Conservation (phyloP, 2,888 invertebrate species). For the Sclerodermus sp. region DNA sequence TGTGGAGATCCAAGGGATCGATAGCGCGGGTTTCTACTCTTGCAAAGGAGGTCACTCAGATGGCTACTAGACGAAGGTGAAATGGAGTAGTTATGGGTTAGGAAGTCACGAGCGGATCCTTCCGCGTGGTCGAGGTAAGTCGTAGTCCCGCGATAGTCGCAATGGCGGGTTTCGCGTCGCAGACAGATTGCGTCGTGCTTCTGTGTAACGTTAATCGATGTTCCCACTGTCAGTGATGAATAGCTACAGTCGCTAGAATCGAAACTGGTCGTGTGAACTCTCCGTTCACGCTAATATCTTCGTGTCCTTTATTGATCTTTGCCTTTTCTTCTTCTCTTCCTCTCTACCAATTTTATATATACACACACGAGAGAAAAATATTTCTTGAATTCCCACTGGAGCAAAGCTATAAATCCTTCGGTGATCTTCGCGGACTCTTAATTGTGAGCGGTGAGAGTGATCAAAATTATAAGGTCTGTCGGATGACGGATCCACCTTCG, state of each 20-base stretch:
- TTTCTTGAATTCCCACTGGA: no score
- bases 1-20: no score
- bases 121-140: constrained; percentile 20
- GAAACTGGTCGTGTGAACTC: constrained; percentile 50
- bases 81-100: constrained; percentile 24
- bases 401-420: no score
- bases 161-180: constrained; percentile 25
- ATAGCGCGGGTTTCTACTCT: neutral
- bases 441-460: constrained; percentile 56
- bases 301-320: neutral
- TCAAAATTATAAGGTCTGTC: constrained; percentile 56
- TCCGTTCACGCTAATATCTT: constrained; percentile 31
- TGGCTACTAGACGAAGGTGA: constrained; percentile 17
- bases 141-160: neutral
- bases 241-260: constrained; percentile 42
- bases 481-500: constrained; percentile 55
- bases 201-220: constrained; percentile 41
- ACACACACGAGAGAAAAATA: no score
- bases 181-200: constrained; percentile 38
- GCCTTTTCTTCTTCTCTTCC: constrained; percentile 1
- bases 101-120: constrained; percentile 33
- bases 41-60: neutral
- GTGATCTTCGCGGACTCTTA: no score
- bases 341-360: constrained; percentile 4
- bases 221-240: constrained; percentile 44